Evolutionary conservation across 2,113 vertebrate genomes (phyloP).

Genomic region (Eclectus roratus): DNA sequence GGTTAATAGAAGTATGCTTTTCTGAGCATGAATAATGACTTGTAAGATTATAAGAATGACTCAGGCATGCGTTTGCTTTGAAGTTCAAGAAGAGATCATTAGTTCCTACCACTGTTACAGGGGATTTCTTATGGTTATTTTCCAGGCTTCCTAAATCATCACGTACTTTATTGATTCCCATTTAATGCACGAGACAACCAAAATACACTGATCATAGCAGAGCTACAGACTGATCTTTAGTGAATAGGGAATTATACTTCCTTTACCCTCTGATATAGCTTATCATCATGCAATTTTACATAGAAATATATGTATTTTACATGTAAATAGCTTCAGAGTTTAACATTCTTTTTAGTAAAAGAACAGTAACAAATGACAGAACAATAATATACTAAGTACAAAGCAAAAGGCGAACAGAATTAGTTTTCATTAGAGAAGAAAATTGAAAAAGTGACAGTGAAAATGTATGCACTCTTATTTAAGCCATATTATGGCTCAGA

Average conservation of each 20-base stretch:
- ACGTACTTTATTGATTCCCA: background rate
- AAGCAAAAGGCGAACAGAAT: background rate
- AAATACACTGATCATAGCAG: background rate
- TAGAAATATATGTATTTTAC: background rate
- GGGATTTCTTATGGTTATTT: background rate
- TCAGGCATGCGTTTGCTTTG: background rate
- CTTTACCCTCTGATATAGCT: background rate
- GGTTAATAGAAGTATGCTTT: background rate
- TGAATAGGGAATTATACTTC: background rate
- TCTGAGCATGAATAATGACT: background rate
- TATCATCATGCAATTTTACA: background rate
- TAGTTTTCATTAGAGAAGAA: background rate
- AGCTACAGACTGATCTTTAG: background rate
- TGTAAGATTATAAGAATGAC: background rate
- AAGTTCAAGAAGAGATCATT: background rate
- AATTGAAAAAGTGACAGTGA: background rate
- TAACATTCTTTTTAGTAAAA: background rate
- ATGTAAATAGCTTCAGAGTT: background rate
- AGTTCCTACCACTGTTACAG: background rate
- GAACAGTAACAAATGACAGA: background rate
- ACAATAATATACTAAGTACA: background rate
- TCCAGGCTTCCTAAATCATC: background rate
- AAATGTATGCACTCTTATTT: background rate
- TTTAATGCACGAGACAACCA: background rate
- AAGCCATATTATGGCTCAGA: background rate